These are phyloP conservation scores for Enteromius anoplus DNA, from an alignment of 2,797 vertebrate genomes.

Conservation along the genomic window DNA sequence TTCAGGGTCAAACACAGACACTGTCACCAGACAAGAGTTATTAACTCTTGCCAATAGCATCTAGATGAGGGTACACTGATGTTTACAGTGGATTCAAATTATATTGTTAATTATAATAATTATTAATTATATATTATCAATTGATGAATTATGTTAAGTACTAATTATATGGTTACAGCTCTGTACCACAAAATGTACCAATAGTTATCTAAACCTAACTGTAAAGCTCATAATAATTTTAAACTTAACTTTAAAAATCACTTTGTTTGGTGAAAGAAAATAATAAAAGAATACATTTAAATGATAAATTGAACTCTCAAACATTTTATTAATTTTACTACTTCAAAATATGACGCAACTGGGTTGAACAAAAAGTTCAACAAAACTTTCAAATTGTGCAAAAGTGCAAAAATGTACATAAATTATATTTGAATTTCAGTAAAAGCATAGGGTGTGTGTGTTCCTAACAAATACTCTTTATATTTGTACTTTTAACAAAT, in stretches of 20 bases:
- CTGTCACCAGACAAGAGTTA: conserved; percentile 34
- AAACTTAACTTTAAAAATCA: background rate
- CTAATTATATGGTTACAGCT: background rate
- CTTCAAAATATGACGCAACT: background rate
- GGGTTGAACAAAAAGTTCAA: background rate
- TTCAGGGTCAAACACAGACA: background rate
- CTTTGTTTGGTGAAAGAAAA: background rate
- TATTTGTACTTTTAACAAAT: background rate
- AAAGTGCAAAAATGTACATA: background rate
- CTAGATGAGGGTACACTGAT: background rate
- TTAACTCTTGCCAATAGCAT: background rate
- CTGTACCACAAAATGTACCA: background rate
- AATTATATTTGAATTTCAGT: background rate
- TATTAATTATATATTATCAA: too few species aligned
- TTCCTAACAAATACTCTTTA: background rate
- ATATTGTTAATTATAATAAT: background rate
- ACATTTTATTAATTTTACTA: background rate
- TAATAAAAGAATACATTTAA: background rate
- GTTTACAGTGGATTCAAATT: background rate
- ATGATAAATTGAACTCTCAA: background rate
- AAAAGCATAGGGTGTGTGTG: background rate
- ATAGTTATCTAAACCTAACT: background rate
- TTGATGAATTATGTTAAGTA: background rate
- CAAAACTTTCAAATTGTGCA: too few species aligned
- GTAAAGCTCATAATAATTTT: background rate